These are phyloP conservation scores for Ophion costatus DNA, from an alignment of 2,888 invertebrate genomes.

Conservation along the genomic window DNA sequence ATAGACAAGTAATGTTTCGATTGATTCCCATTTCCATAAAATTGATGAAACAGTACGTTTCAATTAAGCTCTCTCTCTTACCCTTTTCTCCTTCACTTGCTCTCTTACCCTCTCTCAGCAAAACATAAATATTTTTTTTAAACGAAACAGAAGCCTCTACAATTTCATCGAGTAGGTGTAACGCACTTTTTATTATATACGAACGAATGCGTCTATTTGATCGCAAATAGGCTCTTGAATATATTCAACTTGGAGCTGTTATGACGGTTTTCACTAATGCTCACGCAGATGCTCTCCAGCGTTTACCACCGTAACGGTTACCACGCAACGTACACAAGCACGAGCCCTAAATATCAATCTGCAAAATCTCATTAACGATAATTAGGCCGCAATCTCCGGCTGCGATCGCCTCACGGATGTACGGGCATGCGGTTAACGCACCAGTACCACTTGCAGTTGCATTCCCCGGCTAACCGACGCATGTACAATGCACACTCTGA, in stretches of 20 bases:
- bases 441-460: constrained; percentile 61
- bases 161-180: background rate
- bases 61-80: background rate
- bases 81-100: too few relatives aligned
- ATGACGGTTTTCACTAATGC: constrained; percentile 9
- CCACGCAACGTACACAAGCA: constrained; percentile 33
- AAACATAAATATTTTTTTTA: background rate
- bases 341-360: constrained; percentile 75
- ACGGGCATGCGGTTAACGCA: constrained; percentile 66
- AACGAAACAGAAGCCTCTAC: background rate
- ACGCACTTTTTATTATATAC: too few relatives aligned
- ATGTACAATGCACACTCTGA: constrained; percentile 57
- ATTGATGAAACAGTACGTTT: background rate
- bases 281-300: background rate
- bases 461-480: constrained; percentile 66
- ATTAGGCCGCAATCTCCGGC: constrained; percentile 75
- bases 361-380: constrained; percentile 76
- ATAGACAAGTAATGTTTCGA: background rate
- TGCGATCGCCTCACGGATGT: constrained; percentile 65
- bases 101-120: background rate
- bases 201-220: too few relatives aligned
- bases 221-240: too few relatives aligned
- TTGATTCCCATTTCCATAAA: background rate
- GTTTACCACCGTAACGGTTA: constrained; percentile 8
- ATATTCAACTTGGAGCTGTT: background rate